Evolutionary conservation across 2,888 invertebrate species (phyloP).

Genomic region (Coleophora deauratella): DNA sequence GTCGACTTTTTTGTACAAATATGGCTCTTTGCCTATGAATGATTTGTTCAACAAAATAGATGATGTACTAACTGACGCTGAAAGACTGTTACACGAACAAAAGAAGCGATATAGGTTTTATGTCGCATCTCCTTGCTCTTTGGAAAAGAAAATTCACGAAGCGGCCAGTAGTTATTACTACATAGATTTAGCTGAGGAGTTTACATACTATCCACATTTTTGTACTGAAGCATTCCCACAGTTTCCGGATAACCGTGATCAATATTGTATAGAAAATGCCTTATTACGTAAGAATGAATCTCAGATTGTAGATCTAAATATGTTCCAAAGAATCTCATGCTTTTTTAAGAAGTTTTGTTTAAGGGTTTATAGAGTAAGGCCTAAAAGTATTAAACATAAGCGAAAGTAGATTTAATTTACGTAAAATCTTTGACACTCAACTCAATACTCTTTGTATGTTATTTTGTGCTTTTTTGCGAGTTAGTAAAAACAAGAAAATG

Average conservation of each 20-base stretch:
- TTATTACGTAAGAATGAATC: constrained; percentile 38
- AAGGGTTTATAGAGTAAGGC: constrained; percentile 50
- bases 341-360: constrained; percentile 61
- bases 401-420: too few relatives aligned
- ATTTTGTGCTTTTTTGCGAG: too few relatives aligned
- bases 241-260: constrained; percentile 48
- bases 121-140: constrained; percentile 80
- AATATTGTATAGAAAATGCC: constrained; percentile 36
- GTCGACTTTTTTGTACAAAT: constrained; percentile 81
- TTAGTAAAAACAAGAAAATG: too few relatives aligned
- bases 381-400: constrained; percentile 8
- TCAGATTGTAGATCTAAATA: constrained; percentile 45
- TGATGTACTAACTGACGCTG: constrained; percentile 72
- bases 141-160: constrained; percentile 72
- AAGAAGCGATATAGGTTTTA: constrained; percentile 79
- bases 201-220: constrained; percentile 83
- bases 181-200: constrained; percentile 64
- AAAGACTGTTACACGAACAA: constrained; percentile 63
- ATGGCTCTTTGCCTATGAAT: constrained; percentile 77
- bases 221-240: constrained; percentile 83
- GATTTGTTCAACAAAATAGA: constrained; percentile 72
- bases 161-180: constrained; percentile 51
- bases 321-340: constrained; percentile 56
- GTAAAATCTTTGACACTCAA: too few relatives aligned
- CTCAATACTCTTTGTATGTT: too few relatives aligned